phyloP scores from a whole-genome alignment of 2,797 vertebrate genomes.

The Gymnothorax reevesii region DNA sequence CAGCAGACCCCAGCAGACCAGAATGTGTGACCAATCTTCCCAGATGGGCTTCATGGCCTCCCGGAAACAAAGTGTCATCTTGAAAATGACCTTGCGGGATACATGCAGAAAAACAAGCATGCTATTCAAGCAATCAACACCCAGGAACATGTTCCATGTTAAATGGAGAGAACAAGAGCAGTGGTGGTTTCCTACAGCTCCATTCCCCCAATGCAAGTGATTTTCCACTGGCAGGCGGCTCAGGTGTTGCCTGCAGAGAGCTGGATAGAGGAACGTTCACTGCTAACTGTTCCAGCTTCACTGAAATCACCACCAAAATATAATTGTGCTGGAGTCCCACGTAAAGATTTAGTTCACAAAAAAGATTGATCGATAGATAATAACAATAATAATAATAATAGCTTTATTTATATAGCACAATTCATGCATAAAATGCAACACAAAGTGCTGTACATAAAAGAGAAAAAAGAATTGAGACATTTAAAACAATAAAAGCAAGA shows the following conservation, averaged over 20 bases:
- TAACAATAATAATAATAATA: too few relatives aligned
- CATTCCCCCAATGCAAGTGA: neutral
- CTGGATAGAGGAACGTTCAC: neutral
- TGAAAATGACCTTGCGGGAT: neutral
- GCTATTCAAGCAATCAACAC: neutral
- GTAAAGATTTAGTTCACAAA: neutral
- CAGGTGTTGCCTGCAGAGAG: neutral
- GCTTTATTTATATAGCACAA: too few relatives aligned
- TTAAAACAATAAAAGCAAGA: too few relatives aligned
- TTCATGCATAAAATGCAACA: too few relatives aligned
- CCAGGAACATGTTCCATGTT: neutral
- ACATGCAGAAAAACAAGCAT: neutral
- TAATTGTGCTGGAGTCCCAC: neutral
- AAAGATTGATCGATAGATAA: too few relatives aligned
- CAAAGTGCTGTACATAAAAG: too few relatives aligned
- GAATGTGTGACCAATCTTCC: neutral
- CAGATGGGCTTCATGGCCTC: constrained; percentile 4
- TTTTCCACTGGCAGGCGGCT: neutral
- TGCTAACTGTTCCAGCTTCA: neutral
- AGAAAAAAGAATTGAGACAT: too few relatives aligned
- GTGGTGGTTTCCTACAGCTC: neutral
- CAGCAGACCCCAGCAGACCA: neutral
- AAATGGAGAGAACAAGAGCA: neutral
- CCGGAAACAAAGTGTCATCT: neutral
- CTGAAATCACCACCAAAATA: neutral